Percentiles rank a stretch among this genome's conserved stretches.
Evolutionary conservation across 1,140 invertebrate genomes (phyloP).

Genomic region (Dendrolimus kikuchii): DNA sequence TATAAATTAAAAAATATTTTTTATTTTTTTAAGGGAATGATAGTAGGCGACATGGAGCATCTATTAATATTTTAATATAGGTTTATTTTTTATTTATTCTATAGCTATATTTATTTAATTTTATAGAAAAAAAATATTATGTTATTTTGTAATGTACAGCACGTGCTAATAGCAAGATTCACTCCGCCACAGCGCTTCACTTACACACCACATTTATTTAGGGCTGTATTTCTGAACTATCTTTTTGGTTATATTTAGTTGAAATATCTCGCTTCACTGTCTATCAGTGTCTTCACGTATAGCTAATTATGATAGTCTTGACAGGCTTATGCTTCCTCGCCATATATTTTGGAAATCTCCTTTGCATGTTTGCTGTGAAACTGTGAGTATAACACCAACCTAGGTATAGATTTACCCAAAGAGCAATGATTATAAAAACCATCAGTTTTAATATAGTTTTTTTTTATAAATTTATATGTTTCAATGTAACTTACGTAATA

Average conservation of each 20-base stretch:
- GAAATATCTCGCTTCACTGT: neutral
- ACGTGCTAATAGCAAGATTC: slow-evolving; percentile 22
- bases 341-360: neutral
- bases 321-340: neutral
- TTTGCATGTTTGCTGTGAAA: neutral
- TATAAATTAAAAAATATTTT: slow-evolving; percentile 14
- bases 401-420: no score
- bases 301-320: no score
- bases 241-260: neutral
- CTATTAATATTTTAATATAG: slow-evolving; percentile 16
- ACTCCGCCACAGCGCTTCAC: slow-evolving; percentile 27
- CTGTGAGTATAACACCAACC: no score
- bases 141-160: slow-evolving; percentile 32
- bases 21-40: slow-evolving; percentile 54
- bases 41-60: slow-evolving; percentile 48
- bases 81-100: slow-evolving; percentile 24
- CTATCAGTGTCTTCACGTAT: no score
- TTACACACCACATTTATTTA: slow-evolving; percentile 15
- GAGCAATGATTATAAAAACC: no score
- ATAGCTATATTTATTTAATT: slow-evolving; percentile 13
- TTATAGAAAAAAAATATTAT: slow-evolving; percentile 23
- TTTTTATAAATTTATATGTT: no score
- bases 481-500: no score
- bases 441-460: no score
- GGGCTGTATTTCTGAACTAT: neutral